A percentile compares a stretch with the other conserved stretches of the same genome.
Conservation (phyloP, 2,113 vertebrate species). For the Pristiophorus japonicus region DNA sequence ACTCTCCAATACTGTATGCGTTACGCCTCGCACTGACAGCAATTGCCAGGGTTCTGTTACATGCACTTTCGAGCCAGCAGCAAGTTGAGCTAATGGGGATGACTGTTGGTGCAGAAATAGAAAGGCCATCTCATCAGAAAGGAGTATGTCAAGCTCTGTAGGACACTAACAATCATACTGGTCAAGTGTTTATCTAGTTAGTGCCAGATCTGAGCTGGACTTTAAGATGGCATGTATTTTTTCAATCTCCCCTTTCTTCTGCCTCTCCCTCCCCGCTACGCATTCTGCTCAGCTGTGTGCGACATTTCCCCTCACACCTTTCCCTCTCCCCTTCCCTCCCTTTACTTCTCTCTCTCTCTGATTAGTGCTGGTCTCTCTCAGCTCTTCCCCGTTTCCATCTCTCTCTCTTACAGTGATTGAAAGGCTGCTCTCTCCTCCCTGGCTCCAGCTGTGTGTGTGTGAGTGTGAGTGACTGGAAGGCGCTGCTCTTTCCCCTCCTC, state of each 20-base stretch:
- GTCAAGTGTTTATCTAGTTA: background rate
- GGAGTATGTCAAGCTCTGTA: background rate
- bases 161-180: background rate
- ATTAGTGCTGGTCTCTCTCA: background rate
- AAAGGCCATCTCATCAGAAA: background rate
- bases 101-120: background rate
- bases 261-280: too few species aligned
- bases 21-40: background rate
- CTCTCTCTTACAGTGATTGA: background rate
- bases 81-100: background rate
- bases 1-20: background rate
- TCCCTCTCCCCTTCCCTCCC: slow-evolving; percentile 12
- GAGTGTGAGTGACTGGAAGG: background rate
- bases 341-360: background rate
- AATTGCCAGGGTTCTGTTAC: background rate
- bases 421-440: background rate
- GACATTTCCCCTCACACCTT: background rate
- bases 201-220: background rate
- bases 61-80: background rate
- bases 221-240: background rate
- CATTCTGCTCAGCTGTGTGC: background rate
- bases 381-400: background rate
- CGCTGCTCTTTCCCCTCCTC: background rate
- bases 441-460: background rate
- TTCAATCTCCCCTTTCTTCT: background rate